Evolutionary conservation across 2,113 vertebrate genomes (phyloP), one percentile per base, ranked within the genome.

Genomic region (Crypturellus undulatus): DNA sequence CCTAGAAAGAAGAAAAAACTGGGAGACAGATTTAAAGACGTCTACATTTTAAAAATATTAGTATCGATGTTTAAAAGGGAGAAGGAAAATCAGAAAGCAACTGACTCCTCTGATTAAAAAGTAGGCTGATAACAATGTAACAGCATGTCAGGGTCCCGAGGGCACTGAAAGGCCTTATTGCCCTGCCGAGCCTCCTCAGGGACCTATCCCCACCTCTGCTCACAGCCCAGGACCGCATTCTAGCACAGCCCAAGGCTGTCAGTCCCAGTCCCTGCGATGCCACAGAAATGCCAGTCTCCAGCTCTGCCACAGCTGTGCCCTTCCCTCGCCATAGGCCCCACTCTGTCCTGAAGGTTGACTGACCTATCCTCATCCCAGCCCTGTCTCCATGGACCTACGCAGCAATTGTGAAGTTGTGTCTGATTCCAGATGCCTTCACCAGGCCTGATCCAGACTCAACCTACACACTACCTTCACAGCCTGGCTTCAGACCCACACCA

Each of bases 1-100:
- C 63, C 94, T 94, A 19, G 63, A 76, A 32, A 51, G 45, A 32
- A 24, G 19, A 40, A 36, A 58, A 77, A 83, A 90, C 79, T 40
- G 78, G 25, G 10, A 36, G 19, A 9, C 18, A 16, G 12, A 15
- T 52, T 73, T 64, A 38, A 32, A 40, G 64, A 32, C 38, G 56
- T 45, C 43, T 64, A 56, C 1, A 1, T 60, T 73, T 64, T 36
- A 36, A 73, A 64, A 72, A 45, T 32, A 36, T 32, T 36, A 43
- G 32, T 26, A 11, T 15, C 19, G 30, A 13, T 62, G 25, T 64
- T 32, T 54, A 19, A 30, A 32, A 73, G 34, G 54, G 54, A 60
- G 30, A 43, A 30, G 38, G 30, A 22, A 52, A 63, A 18, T 72
- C 68, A 52, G 13, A 63, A 63, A 8, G 34, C 4, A 79, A 58